Evolutionary conservation across 2,797 vertebrate genomes (phyloP).

Genomic region (Characodon lateralis): DNA sequence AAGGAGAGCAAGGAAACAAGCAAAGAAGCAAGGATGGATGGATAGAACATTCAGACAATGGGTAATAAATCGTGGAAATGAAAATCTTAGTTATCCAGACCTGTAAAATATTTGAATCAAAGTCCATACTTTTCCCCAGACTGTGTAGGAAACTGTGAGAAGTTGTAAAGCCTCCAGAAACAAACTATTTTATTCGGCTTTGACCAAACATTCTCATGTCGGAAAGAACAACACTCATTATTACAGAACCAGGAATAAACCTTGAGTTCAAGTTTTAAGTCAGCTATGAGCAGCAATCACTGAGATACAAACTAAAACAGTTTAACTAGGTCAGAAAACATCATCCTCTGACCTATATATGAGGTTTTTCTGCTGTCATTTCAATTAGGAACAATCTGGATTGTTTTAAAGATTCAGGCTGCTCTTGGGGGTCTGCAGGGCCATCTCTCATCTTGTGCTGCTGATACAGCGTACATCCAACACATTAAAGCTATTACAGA

Average conservation of each 20-base stretch:
- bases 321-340: constrained; percentile 17
- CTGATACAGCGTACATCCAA: neutral
- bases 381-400: constrained; percentile 20
- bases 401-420: constrained; percentile 29
- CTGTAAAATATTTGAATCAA: no score
- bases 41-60: no score
- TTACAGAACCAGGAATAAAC: neutral
- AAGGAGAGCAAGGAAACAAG: no score
- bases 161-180: neutral
- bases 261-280: neutral
- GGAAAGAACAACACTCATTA: neutral
- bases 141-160: neutral
- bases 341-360: constrained; percentile 12
- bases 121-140: neutral
- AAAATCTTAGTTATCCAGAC: no score
- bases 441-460: constrained; percentile 18
- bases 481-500: constrained; percentile 7
- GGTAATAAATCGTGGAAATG: no score
- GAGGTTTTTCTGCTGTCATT: neutral
- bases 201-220: neutral
- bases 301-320: neutral
- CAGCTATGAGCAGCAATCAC: neutral
- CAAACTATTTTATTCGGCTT: neutral
- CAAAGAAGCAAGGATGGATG: neutral
- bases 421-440: constrained; percentile 26